Base-by-base conservation (phyloP, 1,140 invertebrate genomes). In the Dendroctonus ponderosae region DNA sequence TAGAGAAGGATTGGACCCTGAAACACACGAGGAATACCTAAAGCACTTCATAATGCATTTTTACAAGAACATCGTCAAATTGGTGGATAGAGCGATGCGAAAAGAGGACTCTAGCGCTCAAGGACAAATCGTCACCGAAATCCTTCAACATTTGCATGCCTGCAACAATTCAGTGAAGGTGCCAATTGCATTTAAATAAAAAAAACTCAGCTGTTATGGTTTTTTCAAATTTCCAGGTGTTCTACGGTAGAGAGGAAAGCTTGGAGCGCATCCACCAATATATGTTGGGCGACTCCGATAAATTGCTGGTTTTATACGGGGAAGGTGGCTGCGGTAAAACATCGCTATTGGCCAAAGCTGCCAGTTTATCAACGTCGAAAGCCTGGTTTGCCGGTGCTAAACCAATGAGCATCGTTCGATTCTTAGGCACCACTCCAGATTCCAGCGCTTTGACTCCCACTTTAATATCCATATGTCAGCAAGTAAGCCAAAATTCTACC, bases 311-410 rank as follows among this genome's bases (percentile, higher is more conserved):
- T n/a, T 82, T 98, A 63, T 94, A 94, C 78, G 97, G 97, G 2
- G 93, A 94, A 81, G 93, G 83, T 76, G 97, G 97, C 39, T 98
- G 96, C 77, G 97, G 97, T 1, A 99, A 99, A 81, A 99, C 96
- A 5, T 98, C 96, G 5, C 81, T 99, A 0, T 80, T 99, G 58
- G 93, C 97, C 5, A 97, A 97, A 83, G 91, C 91, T 64, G 93
- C 95, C 4, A 91, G 92, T 56, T 84, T 93, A 79, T 85, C 84
- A 0, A 86, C 89, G 8, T 80, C 79, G 38, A 83, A 80, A 15
- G 82, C 82, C 40, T 94, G 92, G 92, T 88, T 94, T 58, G 76
- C 81, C 43, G 85, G 84, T 9, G 86, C 85, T 5, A 87, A 89
- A 70, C 93, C 96, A 5, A 87, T 97, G 5, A 89, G 93, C 75